Evolutionary conservation across 2,888 invertebrate species (phyloP).

Genomic region (Nycteola revayana): DNA sequence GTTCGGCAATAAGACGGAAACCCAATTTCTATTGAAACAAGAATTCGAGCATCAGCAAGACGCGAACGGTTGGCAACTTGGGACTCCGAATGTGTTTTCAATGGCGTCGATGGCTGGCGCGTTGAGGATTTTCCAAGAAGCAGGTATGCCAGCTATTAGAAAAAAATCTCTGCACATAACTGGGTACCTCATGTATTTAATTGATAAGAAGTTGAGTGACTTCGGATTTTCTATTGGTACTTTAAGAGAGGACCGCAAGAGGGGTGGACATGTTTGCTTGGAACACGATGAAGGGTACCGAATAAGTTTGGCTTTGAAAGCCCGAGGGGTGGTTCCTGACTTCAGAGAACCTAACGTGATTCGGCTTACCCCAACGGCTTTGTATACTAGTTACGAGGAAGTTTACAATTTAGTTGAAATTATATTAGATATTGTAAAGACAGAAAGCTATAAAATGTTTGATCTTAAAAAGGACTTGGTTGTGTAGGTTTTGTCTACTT

Average conservation of each 20-base stretch:
- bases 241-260: constrained; percentile 45
- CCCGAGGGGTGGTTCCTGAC: constrained; percentile 54
- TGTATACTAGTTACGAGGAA: constrained; percentile 63
- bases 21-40: constrained; percentile 56
- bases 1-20: constrained; percentile 59
- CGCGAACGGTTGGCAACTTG: constrained; percentile 65
- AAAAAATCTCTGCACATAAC: constrained; percentile 65
- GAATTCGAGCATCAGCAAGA: constrained; percentile 62
- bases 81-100: constrained; percentile 55
- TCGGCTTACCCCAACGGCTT: constrained; percentile 55
- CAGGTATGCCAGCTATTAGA: constrained; percentile 56
- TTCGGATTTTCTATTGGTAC: constrained; percentile 61
- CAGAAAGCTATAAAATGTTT: constrained; percentile 47
- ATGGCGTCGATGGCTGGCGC: constrained; percentile 65
- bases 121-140: constrained; percentile 54
- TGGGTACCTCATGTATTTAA: constrained; percentile 59
- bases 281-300: constrained; percentile 63
- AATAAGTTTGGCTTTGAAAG: constrained; percentile 56
- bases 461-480: constrained; percentile 44
- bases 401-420: constrained; percentile 57
- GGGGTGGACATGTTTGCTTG: constrained; percentile 65
- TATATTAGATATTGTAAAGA: constrained; percentile 49
- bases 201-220: constrained; percentile 47
- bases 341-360: constrained; percentile 64
- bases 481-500: too few relatives aligned